Evolutionary conservation across 1,140 invertebrate species (phyloP), one percentile per base, ranked within the genome.

Genomic region (Lineus longissimus): DNA sequence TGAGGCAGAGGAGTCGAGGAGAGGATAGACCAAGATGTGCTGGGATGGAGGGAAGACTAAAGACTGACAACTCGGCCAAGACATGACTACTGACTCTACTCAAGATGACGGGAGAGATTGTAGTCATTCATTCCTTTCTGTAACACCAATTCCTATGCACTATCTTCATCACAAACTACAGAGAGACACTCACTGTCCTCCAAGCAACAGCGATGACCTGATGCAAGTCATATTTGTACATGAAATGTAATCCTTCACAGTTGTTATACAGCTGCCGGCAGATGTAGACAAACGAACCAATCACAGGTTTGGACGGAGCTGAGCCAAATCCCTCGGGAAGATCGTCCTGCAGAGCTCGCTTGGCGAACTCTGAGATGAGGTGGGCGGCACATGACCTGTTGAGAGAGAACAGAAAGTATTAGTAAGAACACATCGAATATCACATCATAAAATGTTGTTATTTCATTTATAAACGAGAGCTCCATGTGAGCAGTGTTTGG

Each of bases 231-330:
- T 79, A 80, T 25, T 65, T 67, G 57, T 76, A 72, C 0, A 81
- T 66, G 2, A 77, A 69, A 60, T 74, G 73, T 36, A 81, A 67
- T 0, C 79, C 79, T 56, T 80, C 76, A 71, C 76, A 76, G 11
- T 76, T 79, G 56, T 73, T 79, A 64, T 80, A 81, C 55, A 81
- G 63, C 64, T 80, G 78, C 29, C 77, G 61, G 68, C 79, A 81
- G 33, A 80, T 72, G 55, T 79, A 80, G 13, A 80, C 68, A 64
- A 72, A 77, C 2, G 72, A 73, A 11, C 77, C 77, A 56, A 77
- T 72, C 33, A 79, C 76, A 27, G 73, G 65, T 47, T 67, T 64
- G 1, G 73, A 76, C 6, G 75, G 74, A 11, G 68, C 2, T 51
- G 63, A 59, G 9, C 66, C 65, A 9, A 64, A 61, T 19, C 70